Evolutionary conservation across 2,797 vertebrate species (phyloP).

Genomic region (Tachyglossus aculeatus): DNA sequence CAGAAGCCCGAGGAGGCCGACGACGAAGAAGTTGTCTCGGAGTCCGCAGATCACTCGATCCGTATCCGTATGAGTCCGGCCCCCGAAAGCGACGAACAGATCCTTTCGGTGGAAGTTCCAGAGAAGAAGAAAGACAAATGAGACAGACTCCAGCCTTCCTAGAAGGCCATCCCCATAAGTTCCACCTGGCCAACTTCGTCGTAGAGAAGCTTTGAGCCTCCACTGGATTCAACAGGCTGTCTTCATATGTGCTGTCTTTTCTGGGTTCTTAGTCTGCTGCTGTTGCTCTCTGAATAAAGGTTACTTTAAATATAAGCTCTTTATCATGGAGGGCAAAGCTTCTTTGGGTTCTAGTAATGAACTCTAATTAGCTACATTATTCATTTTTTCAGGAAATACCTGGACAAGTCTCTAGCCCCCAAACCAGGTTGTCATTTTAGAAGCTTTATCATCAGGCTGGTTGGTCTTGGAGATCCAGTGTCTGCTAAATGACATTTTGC

Average conservation of each 20-base stretch:
- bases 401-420: not conserved
- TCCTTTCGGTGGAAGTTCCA: constrained; percentile 76
- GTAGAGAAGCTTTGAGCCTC: constrained; percentile 1
- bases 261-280: constrained; percentile 12
- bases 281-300: not conserved
- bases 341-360: not conserved
- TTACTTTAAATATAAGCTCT: not conserved
- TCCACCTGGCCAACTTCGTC: not conserved
- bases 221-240: not conserved
- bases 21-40: constrained; percentile 47
- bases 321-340: not conserved
- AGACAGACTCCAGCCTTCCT: not conserved
- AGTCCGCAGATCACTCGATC: constrained; percentile 73
- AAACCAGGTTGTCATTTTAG: not conserved
- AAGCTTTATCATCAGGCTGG: constrained; percentile 8
- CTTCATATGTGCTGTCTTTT: constrained; percentile 12
- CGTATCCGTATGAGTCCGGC: constrained; percentile 75
- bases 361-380: not conserved
- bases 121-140: constrained; percentile 22
- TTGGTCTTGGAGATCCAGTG: not conserved
- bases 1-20: not conserved
- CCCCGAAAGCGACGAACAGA: constrained; percentile 71
- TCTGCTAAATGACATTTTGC: not conserved
- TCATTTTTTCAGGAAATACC: not conserved
- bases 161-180: not conserved